phyloP scores from a whole-genome alignment of 2,113 vertebrate species.

The Eudyptes chrysolophus region DNA sequence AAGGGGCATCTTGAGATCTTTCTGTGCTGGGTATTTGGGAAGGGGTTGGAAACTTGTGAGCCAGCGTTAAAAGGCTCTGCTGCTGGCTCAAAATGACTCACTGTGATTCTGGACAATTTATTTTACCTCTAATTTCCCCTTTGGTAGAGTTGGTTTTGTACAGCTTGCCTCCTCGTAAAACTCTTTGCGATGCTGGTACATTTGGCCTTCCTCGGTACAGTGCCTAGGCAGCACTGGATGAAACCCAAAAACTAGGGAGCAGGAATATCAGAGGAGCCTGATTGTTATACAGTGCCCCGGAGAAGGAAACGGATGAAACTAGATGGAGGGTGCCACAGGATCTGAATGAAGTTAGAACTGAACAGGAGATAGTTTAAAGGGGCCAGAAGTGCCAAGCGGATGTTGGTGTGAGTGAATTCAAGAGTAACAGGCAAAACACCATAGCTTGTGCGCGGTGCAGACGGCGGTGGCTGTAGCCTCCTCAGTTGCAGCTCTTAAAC shows the following conservation, averaged over 20 bases:
- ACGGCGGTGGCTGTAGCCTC: neutral
- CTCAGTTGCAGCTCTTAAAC: neutral
- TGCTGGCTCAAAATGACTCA: neutral
- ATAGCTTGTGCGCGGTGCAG: neutral
- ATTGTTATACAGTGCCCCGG: accelerated
- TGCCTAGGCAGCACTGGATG: neutral
- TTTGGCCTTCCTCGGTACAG: neutral
- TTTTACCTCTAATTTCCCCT: neutral
- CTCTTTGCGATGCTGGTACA: neutral
- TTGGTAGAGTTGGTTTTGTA: neutral
- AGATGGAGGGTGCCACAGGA: neutral
- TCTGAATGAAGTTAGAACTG: neutral
- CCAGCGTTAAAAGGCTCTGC: neutral
- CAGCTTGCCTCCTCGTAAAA: neutral
- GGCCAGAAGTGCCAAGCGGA: neutral
- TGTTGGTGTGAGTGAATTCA: neutral
- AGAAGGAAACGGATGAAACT: neutral
- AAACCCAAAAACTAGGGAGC: neutral
- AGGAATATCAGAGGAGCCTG: neutral
- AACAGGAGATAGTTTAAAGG: neutral
- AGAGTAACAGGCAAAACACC: neutral
- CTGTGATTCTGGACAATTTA: neutral
- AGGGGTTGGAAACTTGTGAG: neutral
- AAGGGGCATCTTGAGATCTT: neutral
- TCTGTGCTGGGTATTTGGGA: neutral